These are phyloP conservation scores for Himalopsyche kuldschensis DNA, from an alignment of 2,888 invertebrate genomes.

Conservation along the genomic window DNA sequence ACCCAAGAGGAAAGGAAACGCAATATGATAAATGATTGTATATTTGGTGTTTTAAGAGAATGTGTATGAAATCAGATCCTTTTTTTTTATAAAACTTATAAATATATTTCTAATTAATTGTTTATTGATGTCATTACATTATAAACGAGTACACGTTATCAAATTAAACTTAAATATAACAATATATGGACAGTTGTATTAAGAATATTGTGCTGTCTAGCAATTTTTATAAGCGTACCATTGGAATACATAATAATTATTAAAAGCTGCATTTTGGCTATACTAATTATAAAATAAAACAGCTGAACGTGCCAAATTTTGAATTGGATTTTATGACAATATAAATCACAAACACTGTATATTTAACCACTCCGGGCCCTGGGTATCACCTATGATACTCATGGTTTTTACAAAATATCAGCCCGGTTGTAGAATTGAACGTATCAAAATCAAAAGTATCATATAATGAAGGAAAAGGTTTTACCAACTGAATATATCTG, in stretches of 20 bases:
- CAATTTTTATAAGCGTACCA: background rate
- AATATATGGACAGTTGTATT: background rate
- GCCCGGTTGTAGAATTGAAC: too few species aligned
- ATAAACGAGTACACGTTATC: background rate
- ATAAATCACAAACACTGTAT: background rate
- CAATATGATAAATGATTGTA: background rate
- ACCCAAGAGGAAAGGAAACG: background rate
- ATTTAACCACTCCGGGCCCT: too few species aligned
- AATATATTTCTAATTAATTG: background rate
- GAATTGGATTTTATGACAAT: background rate
- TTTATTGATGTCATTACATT: background rate
- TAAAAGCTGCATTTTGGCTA: background rate
- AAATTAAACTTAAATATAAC: background rate
- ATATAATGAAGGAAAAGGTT: too few species aligned
- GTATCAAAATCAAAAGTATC: too few species aligned
- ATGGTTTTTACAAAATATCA: too few species aligned
- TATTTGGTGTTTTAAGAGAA: background rate
- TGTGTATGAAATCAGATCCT: background rate
- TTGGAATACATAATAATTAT: background rate
- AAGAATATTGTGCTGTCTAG: background rate
- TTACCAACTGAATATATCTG: too few species aligned
- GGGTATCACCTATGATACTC: too few species aligned
- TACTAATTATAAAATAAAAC: background rate
- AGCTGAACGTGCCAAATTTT: background rate
- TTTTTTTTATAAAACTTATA: constrained; percentile 1